Base-by-base conservation (phyloP, 2,888 invertebrate genomes). In the Conomelus anceps region DNA sequence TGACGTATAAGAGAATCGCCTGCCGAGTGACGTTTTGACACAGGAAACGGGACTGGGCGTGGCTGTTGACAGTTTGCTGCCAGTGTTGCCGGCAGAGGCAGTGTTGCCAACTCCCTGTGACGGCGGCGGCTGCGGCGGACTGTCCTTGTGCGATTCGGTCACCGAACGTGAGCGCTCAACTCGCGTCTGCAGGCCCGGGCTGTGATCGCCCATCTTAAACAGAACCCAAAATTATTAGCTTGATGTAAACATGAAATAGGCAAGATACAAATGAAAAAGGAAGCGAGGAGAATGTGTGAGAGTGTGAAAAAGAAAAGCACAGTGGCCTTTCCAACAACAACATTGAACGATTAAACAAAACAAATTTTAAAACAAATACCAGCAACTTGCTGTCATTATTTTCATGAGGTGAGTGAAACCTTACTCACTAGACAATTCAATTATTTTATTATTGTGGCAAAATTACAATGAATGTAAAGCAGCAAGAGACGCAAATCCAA, bases 1-100 rank as follows among this genome's bases (percentile, higher is more conserved):
- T 11, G 95, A 94, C 87, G 95, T 95, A 91, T 95, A 96, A 3
- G 96, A 95, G 93, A 95, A 96, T 90, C 96, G 94, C 91, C 96
- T 94, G 91, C 93, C 94, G 91, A 93, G 93, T 90, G 94, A 92
- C 93, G 94, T 90, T 92, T 92, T 90, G 89, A 92, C 92, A 87
- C 90, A 90, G 92, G 91, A 90, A 93, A 93, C 88, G 84, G 94
- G 94, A 92, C 94, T 94, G 24, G 94, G 91, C 89, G 91, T 91
- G 24, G 91, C 91, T 22, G 91, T 92, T 87, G 91, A 91, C 20
- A 90, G 87, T 11, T 89, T 24, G 22, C 88, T 88, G 22, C 88
- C 88, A 22, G 88, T 23, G 23, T 17, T 92, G 90, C 92, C 92
- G 24, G 91, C 86, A 11, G 23, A 22, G 34, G 34, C 34, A 34